Conservation (phyloP, 2,888 invertebrate species). For the Coleophora deauratella region DNA sequence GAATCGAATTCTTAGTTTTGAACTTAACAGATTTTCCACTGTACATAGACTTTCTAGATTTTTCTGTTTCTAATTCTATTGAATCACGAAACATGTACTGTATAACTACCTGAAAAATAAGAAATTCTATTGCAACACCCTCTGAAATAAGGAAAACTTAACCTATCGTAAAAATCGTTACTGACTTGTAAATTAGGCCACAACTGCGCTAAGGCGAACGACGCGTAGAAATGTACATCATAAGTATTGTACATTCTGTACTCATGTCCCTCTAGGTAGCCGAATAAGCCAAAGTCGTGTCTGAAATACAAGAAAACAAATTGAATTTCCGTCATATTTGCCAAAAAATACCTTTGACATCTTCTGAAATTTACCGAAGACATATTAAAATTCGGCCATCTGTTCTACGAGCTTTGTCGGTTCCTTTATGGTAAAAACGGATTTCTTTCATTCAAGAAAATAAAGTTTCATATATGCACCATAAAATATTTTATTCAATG, state of each 20-base stretch:
- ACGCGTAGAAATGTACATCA: slow-evolving; percentile 97
- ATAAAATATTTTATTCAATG: no score
- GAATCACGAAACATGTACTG: slow-evolving; percentile 87
- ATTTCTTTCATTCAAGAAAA: no score
- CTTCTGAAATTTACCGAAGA: no score
- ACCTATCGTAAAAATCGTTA: not conserved
- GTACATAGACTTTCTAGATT: slow-evolving; percentile 77
- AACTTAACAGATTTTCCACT: slow-evolving; percentile 81
- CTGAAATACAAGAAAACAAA: slow-evolving; percentile 54
- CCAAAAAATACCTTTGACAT: no score
- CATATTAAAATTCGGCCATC: no score
- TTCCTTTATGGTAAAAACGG: no score
- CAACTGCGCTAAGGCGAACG: slow-evolving; percentile 89
- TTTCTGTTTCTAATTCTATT: slow-evolving; percentile 75
- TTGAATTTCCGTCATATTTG: no score
- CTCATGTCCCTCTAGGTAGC: slow-evolving; percentile 96
- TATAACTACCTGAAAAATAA: slow-evolving; percentile 74
- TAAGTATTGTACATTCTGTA: slow-evolving; percentile 98
- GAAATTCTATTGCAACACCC: no score
- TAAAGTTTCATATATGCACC: no score
- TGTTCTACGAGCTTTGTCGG: no score
- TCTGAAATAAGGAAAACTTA: no score
- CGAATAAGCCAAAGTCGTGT: slow-evolving; percentile 88
- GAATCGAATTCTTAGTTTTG: slow-evolving; percentile 86
- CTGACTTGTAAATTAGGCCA: slow-evolving; percentile 92